Percentiles rank a stretch among this genome's conserved stretches.
Conservation (phyloP, 2,797 vertebrate genomes). For the Oceanodroma leucorhoa region DNA sequence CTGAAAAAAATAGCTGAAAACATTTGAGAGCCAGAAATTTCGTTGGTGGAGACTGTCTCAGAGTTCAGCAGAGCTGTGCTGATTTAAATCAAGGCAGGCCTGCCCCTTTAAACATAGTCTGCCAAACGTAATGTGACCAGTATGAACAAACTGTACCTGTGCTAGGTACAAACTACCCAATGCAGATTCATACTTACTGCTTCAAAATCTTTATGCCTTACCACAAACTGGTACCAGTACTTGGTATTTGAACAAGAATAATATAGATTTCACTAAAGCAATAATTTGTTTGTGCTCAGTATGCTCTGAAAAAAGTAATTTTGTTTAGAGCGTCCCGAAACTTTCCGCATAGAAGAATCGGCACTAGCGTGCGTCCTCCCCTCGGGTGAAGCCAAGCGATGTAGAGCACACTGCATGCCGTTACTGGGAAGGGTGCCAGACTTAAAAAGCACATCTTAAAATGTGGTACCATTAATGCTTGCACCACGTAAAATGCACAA, state of each 20-base stretch:
- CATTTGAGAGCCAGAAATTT: background rate
- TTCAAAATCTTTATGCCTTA: background rate
- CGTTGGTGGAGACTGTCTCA: background rate
- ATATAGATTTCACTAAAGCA: background rate
- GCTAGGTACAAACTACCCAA: background rate
- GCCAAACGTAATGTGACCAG: background rate
- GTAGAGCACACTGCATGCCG: accelerated
- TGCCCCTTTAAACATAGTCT: background rate
- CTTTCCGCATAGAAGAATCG: accelerated
- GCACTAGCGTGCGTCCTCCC: background rate
- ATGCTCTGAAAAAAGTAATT: background rate
- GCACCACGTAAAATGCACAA: background rate
- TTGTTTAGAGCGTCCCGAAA: background rate
- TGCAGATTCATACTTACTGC: background rate
- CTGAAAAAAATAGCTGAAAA: background rate
- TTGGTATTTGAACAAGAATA: background rate
- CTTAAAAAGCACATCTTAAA: background rate
- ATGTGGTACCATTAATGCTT: background rate
- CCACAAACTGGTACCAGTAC: background rate
- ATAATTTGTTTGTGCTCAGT: background rate
- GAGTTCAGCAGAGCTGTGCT: background rate
- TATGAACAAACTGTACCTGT: background rate
- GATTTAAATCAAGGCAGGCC: background rate
- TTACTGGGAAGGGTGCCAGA: background rate
- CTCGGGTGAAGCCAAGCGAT: background rate